Evolutionary conservation across 2,888 invertebrate species (phyloP).

Genomic region (Cacoxenus indagator): DNA sequence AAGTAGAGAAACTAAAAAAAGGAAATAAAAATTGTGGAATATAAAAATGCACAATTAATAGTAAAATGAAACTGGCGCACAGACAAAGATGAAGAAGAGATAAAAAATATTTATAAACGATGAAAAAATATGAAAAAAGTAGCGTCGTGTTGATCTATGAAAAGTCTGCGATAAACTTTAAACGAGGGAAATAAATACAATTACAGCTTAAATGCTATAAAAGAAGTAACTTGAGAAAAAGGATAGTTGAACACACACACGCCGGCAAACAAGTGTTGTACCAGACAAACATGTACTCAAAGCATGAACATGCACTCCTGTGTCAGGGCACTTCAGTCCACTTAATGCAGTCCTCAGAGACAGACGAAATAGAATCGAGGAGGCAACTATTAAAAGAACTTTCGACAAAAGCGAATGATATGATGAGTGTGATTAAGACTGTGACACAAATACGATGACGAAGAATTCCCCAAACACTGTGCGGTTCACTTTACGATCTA

Average conservation of each 20-base stretch:
- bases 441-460: conserved; percentile 50
- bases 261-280: background rate
- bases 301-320: background rate
- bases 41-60: conserved; percentile 23
- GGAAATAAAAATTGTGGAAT: background rate
- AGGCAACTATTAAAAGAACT: background rate
- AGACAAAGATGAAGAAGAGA: conserved; percentile 13
- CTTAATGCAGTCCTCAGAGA: conserved; percentile 19
- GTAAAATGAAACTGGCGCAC: conserved; percentile 19
- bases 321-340: background rate
- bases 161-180: conserved; percentile 13
- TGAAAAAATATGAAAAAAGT: conserved; percentile 14
- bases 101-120: background rate
- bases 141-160: conserved; percentile 44
- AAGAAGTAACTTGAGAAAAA: background rate
- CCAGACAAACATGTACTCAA: background rate
- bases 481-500: background rate
- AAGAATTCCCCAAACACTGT: conserved; percentile 13
- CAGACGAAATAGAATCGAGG: conserved; percentile 5
- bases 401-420: background rate
- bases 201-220: background rate
- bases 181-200: background rate
- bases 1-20: background rate
- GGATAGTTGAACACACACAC: background rate
- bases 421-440: background rate